A percentile compares a stretch with the other conserved stretches of the same genome.
phyloP scores from a whole-genome alignment of 2,113 vertebrate species.

The Phodopus roborovskii region DNA sequence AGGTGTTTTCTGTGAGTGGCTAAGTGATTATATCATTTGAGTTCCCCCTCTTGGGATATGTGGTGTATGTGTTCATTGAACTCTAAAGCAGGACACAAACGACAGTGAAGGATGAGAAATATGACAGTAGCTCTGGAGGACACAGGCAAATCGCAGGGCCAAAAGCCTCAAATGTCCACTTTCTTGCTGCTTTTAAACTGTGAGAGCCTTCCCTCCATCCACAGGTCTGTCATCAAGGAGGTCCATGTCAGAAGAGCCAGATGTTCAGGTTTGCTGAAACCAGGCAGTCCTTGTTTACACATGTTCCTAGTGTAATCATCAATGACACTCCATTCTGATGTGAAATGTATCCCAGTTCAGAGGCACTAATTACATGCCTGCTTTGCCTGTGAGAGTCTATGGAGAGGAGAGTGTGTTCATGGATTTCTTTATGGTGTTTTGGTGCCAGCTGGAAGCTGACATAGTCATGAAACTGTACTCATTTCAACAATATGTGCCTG shows the following conservation, averaged over 20 bases:
- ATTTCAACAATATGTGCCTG: neutral
- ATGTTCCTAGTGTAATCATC: neutral
- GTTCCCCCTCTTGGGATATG: neutral
- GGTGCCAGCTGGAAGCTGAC: neutral
- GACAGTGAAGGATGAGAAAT: neutral
- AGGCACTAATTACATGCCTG: neutral
- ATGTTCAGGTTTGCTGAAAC: neutral
- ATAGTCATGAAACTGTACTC: neutral
- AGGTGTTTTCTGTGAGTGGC: neutral
- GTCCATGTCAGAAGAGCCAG: neutral
- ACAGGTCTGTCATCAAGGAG: neutral
- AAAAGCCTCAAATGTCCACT: neutral
- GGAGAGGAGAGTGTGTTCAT: neutral
- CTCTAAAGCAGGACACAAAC: neutral
- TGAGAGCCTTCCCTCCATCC: neutral
- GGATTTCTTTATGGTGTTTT: neutral
- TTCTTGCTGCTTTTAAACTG: neutral
- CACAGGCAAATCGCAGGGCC: neutral
- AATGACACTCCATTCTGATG: neutral
- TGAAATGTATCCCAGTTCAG: neutral
- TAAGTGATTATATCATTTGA: neutral
- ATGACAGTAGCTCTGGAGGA: neutral
- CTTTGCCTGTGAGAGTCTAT: neutral
- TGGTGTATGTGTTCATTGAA: neutral
- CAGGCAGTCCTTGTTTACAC: neutral